Base-by-base conservation (phyloP, 2,888 invertebrate genomes). In the Tholera decimalis region DNA sequence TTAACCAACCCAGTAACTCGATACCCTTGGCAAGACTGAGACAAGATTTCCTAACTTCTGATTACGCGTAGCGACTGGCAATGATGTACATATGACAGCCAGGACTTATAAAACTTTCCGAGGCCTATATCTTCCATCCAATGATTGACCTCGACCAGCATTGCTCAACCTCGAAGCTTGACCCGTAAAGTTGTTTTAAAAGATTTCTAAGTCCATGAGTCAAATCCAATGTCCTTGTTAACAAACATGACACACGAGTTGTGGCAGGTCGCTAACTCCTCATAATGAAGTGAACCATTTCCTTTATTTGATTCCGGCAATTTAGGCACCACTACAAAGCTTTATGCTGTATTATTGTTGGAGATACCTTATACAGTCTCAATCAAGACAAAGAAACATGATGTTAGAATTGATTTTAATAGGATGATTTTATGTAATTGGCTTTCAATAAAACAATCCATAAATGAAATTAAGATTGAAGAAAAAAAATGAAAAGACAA, bases 251-350 rank as follows among this genome's bases (percentile, higher is more conserved):
- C 61, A 33, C 50, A 73, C 56, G 60, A 37, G 50, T 70, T 47
- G 63, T 39, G 77, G 64, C 46, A 72, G 51, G 51, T 72, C 55
- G 24, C 39, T 54, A 58, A 43, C 49, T 61, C 63, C 51, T 54
- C 28, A 47, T 51, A 41, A 60, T 63, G 37, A 71, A 72, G 26
- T 72, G 77, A 72, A 60, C 41, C 43, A 22, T 64, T 78, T 79
- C 62, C 68, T 79, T 63, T 58, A 74, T 78, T 68, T 68, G 66
- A 49, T 56, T 65, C 53, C 37, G 35, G 6, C 66, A 66, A 75
- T 66, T 79, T 61, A 75, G 50, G 39, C 60, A 18, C 41, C 55
- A 66, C 22, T 69, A 62, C 26, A 30, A n/a, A 22, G 26, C 20
- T 63, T 57, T 71, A 49, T 56, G 9, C 43, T 54, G 30, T 56